Evolutionary conservation across 2,797 vertebrate species (phyloP).

Genomic region (Periophthalmus magnuspinnatus): DNA sequence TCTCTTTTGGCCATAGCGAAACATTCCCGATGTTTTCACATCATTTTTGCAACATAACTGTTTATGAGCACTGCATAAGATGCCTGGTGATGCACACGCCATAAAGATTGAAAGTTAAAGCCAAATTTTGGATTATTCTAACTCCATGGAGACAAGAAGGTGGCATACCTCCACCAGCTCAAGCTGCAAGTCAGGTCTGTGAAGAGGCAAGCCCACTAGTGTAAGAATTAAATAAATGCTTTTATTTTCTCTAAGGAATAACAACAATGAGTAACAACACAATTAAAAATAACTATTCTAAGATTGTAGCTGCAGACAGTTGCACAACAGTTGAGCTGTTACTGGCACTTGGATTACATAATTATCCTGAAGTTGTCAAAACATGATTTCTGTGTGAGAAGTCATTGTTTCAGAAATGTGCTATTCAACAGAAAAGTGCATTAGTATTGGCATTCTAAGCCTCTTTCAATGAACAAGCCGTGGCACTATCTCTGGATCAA

Average conservation of each 20-base stretch:
- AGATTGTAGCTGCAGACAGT: neutral
- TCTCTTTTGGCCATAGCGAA: too few species aligned
- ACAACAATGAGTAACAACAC: neutral
- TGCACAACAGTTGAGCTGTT: slow-evolving; percentile 12
- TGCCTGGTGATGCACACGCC: too few species aligned
- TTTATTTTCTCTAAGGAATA: neutral
- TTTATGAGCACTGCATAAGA: too few species aligned
- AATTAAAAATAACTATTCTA: neutral
- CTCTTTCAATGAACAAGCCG: neutral
- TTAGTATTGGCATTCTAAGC: slow-evolving; percentile 14
- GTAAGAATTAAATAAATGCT: too few species aligned
- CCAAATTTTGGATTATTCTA: too few species aligned
- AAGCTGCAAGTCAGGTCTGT: neutral
- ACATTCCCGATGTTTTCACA: too few species aligned
- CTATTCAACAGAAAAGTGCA: slow-evolving; percentile 6
- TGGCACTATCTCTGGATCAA: neutral
- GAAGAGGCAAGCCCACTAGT: too few species aligned
- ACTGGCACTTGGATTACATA: slow-evolving; percentile 15
- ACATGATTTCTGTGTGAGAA: slow-evolving; percentile 1
- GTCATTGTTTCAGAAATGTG: slow-evolving; percentile 4
- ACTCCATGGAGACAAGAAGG: too few species aligned
- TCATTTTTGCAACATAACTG: too few species aligned
- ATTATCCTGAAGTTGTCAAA: slow-evolving; percentile 22
- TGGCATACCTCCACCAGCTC: too few species aligned
- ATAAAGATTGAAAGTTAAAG: too few species aligned